Conservation (phyloP, 1,140 invertebrate species). For the Leptinotarsa defecta region DNA sequence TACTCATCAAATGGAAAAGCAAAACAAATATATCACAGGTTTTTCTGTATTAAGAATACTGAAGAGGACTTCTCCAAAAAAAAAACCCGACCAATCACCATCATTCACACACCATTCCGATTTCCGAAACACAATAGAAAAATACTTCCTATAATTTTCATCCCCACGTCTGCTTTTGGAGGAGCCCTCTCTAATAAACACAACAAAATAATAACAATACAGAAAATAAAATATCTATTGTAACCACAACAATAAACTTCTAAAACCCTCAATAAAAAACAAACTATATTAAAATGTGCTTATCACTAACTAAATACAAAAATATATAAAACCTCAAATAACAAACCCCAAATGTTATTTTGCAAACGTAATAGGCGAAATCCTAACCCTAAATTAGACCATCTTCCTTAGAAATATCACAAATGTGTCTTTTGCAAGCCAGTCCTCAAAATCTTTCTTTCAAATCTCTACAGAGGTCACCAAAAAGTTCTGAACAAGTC, state of each 20-base stretch:
- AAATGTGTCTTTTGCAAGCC: background rate
- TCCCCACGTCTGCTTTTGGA: background rate
- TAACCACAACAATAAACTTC: conserved; percentile 6
- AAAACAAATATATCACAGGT: conserved; percentile 49
- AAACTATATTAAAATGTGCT: background rate
- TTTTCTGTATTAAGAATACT: conserved; percentile 36
- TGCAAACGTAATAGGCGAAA: background rate
- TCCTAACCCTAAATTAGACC: background rate
- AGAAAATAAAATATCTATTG: conserved; percentile 16
- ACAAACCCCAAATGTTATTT: conserved; percentile 2
- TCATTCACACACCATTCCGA: conserved; percentile 18
- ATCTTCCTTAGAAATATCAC: conserved; percentile 12
- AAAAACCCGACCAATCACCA: conserved; percentile 21
- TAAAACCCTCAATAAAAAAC: background rate
- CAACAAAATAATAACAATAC: conserved; percentile 16
- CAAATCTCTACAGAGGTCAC: too few relatives aligned
- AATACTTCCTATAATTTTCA: conserved; percentile 1
- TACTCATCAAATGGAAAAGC: conserved; percentile 43
- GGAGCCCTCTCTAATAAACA: conserved; percentile 10
- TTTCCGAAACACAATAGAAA: conserved; percentile 14
- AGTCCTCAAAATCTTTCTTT: background rate
- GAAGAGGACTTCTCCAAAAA: conserved; percentile 27
- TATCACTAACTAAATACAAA: conserved; percentile 1
- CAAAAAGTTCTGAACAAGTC: too few relatives aligned
- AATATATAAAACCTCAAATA: conserved; percentile 6